phyloP scores from a whole-genome alignment of 2,888 invertebrate genomes.

The Diabrotica balteata region DNA sequence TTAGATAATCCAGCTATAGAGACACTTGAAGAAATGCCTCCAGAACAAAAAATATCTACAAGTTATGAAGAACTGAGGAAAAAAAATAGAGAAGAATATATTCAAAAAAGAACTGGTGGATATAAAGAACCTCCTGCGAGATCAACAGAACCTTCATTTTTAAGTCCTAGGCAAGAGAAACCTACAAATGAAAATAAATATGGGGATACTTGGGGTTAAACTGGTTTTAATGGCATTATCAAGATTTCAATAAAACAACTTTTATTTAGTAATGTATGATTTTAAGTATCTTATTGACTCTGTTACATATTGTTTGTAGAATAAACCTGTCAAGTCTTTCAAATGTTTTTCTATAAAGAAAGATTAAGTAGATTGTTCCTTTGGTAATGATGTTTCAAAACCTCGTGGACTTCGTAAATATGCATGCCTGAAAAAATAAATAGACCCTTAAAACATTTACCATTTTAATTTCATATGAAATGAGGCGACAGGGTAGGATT shows the following conservation, averaged over 20 bases:
- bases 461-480: too few relatives aligned
- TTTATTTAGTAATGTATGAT: too few relatives aligned
- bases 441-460: too few relatives aligned
- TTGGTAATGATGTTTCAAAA: too few relatives aligned
- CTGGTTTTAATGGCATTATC: background rate
- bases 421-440: too few relatives aligned
- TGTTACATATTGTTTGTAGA: background rate
- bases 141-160: slow-evolving; percentile 24
- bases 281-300: too few relatives aligned
- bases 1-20: slow-evolving; percentile 63
- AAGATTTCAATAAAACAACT: too few relatives aligned
- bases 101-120: slow-evolving; percentile 50
- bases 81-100: slow-evolving; percentile 72
- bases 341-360: too few relatives aligned
- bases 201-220: slow-evolving; percentile 47
- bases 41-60: slow-evolving; percentile 60
- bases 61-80: slow-evolving; percentile 78
- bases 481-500: too few relatives aligned
- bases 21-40: slow-evolving; percentile 64
- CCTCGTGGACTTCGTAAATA: too few relatives aligned
- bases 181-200: slow-evolving; percentile 44
- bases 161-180: slow-evolving; percentile 2
- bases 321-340: background rate
- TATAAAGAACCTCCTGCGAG: slow-evolving; percentile 42
- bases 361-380: too few relatives aligned